Percentiles rank a stretch among this genome's conserved stretches.
phyloP scores from a whole-genome alignment of 2,797 vertebrate species.

The Periophthalmus magnuspinnatus region DNA sequence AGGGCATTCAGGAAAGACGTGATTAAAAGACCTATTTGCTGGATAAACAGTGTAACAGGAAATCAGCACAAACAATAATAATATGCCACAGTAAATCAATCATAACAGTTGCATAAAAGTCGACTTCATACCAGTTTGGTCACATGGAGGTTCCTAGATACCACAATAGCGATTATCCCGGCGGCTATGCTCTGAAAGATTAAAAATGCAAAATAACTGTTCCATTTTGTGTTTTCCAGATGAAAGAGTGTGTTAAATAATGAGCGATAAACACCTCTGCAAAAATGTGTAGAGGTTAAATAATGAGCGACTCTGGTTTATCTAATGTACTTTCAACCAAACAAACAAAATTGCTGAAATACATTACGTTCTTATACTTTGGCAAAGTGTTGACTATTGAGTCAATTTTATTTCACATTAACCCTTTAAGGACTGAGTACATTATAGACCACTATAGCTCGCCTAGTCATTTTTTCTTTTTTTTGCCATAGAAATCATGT shows the following conservation, averaged over 20 bases:
- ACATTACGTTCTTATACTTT: background rate
- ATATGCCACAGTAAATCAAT: background rate
- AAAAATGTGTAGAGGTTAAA: constrained; percentile 25
- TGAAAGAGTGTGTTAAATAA: constrained; percentile 20
- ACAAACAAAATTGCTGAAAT: background rate
- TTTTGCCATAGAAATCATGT: too few species aligned
- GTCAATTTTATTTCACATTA: too few species aligned
- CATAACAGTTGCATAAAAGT: constrained; percentile 4
- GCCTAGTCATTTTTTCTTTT: too few species aligned
- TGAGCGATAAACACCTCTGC: background rate
- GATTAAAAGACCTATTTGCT: constrained; percentile 86
- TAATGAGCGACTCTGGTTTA: constrained; percentile 1
- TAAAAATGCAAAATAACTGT: constrained; percentile 41
- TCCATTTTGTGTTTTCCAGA: constrained; percentile 9
- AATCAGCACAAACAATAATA: background rate
- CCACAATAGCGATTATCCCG: constrained; percentile 88
- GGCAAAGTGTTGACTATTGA: background rate
- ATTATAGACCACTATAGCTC: too few species aligned
- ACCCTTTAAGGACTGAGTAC: too few species aligned
- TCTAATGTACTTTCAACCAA: background rate
- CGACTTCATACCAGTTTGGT: constrained; percentile 78
- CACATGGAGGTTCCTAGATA: constrained; percentile 82
- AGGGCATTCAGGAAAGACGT: constrained; percentile 81
- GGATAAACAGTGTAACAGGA: constrained; percentile 5
- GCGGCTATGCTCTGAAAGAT: constrained; percentile 82